These are phyloP conservation scores for Drosophila silvestris DNA, from an alignment of 2,888 invertebrate genomes.

Conservation along the genomic window DNA sequence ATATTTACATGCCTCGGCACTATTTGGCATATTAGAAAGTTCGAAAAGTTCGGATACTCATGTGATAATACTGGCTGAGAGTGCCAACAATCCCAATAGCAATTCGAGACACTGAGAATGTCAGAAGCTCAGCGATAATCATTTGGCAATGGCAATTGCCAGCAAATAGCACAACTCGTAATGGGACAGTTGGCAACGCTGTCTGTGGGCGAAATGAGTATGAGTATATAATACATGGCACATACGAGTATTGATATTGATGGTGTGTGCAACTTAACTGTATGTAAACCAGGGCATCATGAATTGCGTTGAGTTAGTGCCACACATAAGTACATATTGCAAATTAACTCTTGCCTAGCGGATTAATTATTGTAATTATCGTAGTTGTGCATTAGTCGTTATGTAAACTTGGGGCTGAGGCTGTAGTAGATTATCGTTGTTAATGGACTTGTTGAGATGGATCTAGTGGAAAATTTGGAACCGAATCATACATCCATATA, in stretches of 20 bases:
- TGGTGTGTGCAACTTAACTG: constrained; percentile 2
- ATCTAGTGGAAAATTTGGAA: background rate
- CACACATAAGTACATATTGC: background rate
- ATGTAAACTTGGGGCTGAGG: background rate
- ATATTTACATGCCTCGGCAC: constrained; percentile 2
- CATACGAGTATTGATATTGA: constrained; percentile 23
- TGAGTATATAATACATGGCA: constrained; percentile 2
- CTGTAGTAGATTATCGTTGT: background rate
- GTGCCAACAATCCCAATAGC: constrained; percentile 50
- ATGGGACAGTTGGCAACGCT: constrained; percentile 40
- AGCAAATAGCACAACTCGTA: constrained; percentile 30
- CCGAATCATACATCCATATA: background rate
- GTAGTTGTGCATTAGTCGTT: no score
- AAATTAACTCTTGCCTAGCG: background rate
- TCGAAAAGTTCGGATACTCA: constrained; percentile 53
- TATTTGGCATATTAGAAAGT: constrained; percentile 57
- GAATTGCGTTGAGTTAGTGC: background rate
- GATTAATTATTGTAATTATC: background rate
- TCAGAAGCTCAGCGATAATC: constrained; percentile 44
- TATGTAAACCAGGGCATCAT: constrained; percentile 25
- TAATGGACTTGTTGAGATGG: background rate
- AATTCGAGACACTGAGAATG: constrained; percentile 29
- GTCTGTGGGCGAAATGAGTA: constrained; percentile 5
- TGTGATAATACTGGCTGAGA: constrained; percentile 35
- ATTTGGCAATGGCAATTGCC: constrained; percentile 68